phyloP scores from a whole-genome alignment of 2,888 invertebrate species.

The Caenorhabditis drosophilae region DNA sequence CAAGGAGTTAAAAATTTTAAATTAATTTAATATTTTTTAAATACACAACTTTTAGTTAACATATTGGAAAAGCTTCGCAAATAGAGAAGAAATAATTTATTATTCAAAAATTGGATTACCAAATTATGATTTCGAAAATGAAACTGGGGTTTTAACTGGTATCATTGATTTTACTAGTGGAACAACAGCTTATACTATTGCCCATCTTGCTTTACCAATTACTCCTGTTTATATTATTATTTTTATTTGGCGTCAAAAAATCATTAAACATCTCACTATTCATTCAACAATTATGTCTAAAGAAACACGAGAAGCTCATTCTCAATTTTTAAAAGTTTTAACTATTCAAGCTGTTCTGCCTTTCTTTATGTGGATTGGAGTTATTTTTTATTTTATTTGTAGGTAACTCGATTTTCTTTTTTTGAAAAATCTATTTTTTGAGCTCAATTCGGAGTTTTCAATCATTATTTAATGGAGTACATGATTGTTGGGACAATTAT shows the following conservation, averaged over 20 bases:
- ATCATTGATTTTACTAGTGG: slow-evolving; percentile 12
- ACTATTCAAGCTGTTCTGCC: slow-evolving; percentile 29
- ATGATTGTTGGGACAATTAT: slow-evolving; percentile 19
- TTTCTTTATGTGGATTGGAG: slow-evolving; percentile 19
- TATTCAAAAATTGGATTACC: slow-evolving; percentile 11
- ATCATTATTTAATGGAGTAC: slow-evolving; percentile 16
- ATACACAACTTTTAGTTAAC: slow-evolving; percentile 9
- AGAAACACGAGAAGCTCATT: slow-evolving; percentile 23
- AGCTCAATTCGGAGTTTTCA: slow-evolving; percentile 23
- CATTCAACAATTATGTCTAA: slow-evolving; percentile 21
- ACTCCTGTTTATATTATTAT: slow-evolving; percentile 32
- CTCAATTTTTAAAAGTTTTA: slow-evolving; percentile 18
- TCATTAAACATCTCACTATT: slow-evolving; percentile 12
- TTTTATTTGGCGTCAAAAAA: slow-evolving; percentile 19
- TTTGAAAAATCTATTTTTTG: slow-evolving; percentile 10
- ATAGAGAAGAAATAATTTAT: slow-evolving; percentile 10
- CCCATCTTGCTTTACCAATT: slow-evolving; percentile 31
- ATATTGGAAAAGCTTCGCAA: slow-evolving; percentile 28
- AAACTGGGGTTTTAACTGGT: slow-evolving; percentile 13
- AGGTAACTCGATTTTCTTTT: not conserved
- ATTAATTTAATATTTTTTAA: not conserved
- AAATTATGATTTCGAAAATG: slow-evolving; percentile 13
- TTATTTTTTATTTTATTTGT: slow-evolving; percentile 16
- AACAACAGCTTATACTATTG: slow-evolving; percentile 12
- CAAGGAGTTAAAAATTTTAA: slow-evolving; percentile 9